These are phyloP conservation scores for Tamias sibiricus DNA, from an alignment of 2,113 vertebrate species.

Conservation along the genomic window DNA sequence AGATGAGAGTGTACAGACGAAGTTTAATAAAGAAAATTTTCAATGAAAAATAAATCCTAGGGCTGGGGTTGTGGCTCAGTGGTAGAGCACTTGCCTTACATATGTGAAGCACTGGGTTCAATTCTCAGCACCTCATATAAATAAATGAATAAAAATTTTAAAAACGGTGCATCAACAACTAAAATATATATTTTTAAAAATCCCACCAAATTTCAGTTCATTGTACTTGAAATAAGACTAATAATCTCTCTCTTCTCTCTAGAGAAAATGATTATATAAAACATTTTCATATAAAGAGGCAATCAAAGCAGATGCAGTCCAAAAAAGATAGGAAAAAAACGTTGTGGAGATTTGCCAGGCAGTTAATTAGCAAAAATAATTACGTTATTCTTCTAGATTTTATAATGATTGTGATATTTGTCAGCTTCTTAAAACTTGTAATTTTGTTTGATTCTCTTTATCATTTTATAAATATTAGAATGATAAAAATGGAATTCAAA, in stretches of 20 bases:
- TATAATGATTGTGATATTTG: neutral
- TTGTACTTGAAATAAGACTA: neutral
- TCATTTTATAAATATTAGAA: slow-evolving; percentile 11
- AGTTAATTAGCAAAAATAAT: neutral
- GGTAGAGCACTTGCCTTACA: too few species aligned
- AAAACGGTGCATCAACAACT: too few species aligned
- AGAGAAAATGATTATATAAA: slow-evolving; percentile 9
- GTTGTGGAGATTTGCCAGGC: neutral
- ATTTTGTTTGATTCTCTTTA: slow-evolving; percentile 20
- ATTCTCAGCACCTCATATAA: too few species aligned
- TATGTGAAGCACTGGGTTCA: too few species aligned
- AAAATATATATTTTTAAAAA: neutral
- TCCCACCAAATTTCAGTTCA: neutral
- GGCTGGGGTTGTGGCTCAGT: too few species aligned
- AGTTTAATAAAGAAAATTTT: neutral
- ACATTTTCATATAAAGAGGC: neutral
- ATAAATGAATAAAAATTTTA: too few species aligned
- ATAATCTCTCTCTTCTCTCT: slow-evolving; percentile 1
- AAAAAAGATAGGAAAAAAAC: neutral
- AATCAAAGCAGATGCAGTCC: neutral
- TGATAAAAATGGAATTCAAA: neutral
- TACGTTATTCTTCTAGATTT: neutral
- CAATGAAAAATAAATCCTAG: neutral
- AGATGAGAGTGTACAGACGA: neutral
- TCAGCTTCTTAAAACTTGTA: neutral